A percentile compares a stretch with the other conserved stretches of the same genome.
phyloP scores from a whole-genome alignment of 2,113 vertebrate genomes.

The Budorcas taxicolor region DNA sequence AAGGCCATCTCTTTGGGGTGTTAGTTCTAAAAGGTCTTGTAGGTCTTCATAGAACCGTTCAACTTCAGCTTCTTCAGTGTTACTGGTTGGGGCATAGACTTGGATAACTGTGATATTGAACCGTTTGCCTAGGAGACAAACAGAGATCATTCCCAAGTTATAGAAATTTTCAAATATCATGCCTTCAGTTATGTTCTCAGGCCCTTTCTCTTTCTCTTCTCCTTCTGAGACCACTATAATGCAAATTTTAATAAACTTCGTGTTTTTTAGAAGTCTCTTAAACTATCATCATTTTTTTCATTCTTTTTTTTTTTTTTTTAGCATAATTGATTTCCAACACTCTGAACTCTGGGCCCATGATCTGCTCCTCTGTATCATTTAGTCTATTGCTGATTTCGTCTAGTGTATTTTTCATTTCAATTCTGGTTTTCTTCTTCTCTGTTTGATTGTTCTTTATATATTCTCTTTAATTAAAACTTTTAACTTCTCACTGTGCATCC shows the following conservation, averaged over 20 bases:
- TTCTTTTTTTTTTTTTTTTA: background rate
- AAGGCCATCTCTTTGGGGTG: no score
- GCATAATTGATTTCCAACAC: background rate
- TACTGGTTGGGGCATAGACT: no score
- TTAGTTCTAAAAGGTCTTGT: no score
- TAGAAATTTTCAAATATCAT: background rate
- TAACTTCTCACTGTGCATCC: background rate
- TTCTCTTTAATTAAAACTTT: background rate
- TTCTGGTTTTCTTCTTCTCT: background rate
- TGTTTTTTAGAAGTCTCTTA: background rate
- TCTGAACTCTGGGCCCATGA: background rate
- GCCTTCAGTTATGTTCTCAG: background rate
- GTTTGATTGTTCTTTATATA: background rate
- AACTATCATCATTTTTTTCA: background rate
- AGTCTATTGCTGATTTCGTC: background rate
- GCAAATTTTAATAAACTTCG: background rate
- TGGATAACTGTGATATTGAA: no score
- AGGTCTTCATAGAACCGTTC: no score
- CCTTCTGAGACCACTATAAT: background rate
- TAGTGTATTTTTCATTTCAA: background rate
- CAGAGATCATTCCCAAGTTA: background rate
- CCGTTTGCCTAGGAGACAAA: no score
- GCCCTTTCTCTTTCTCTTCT: background rate
- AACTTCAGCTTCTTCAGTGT: no score
- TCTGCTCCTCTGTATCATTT: background rate